Conservation (phyloP, 2,797 vertebrate species). For the Brachyrhaphis roseni region DNA sequence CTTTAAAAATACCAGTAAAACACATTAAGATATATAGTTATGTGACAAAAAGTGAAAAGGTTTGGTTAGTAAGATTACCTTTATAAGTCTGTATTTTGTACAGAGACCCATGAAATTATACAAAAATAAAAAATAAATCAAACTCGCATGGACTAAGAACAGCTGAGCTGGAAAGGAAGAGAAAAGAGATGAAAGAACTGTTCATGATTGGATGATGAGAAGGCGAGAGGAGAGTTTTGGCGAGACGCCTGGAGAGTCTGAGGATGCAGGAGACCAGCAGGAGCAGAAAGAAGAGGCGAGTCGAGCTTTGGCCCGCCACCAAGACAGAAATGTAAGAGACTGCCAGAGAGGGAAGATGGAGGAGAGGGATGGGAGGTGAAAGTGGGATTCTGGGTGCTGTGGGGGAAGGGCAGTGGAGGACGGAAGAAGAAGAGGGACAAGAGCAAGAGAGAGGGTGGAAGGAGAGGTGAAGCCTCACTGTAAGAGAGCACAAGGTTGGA, state of each 20-base stretch:
- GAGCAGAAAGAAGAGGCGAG: conserved; percentile 58
- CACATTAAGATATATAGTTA: neutral
- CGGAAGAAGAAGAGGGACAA: conserved; percentile 27
- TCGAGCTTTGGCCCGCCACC: conserved; percentile 47
- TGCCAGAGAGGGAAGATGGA: conserved; percentile 48
- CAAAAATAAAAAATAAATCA: neutral
- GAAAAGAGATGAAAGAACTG: conserved; percentile 32
- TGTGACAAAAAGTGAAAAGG: neutral
- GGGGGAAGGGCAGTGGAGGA: conserved; percentile 4
- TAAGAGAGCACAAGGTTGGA: conserved; percentile 43
- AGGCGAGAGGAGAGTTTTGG: conserved; percentile 50
- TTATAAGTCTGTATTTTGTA: neutral
- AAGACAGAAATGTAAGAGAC: conserved; percentile 43
- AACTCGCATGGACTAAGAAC: conserved; percentile 1
- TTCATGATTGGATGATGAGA: conserved; percentile 46
- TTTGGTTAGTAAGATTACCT: neutral
- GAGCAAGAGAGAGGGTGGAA: neutral
- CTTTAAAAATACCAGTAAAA: neutral
- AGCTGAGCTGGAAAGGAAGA: conserved; percentile 18
- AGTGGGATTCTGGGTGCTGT: conserved; percentile 1
- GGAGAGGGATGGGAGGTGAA: conserved; percentile 46
- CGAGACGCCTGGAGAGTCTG: conserved; percentile 47
- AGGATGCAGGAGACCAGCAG: conserved; percentile 58
- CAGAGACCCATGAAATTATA: neutral
- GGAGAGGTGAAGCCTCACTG: conserved; percentile 25